Evolutionary conservation across 1,140 invertebrate genomes (phyloP), one percentile per base, ranked within the genome.

Genomic region (Camponotus pennsylvanicus): DNA sequence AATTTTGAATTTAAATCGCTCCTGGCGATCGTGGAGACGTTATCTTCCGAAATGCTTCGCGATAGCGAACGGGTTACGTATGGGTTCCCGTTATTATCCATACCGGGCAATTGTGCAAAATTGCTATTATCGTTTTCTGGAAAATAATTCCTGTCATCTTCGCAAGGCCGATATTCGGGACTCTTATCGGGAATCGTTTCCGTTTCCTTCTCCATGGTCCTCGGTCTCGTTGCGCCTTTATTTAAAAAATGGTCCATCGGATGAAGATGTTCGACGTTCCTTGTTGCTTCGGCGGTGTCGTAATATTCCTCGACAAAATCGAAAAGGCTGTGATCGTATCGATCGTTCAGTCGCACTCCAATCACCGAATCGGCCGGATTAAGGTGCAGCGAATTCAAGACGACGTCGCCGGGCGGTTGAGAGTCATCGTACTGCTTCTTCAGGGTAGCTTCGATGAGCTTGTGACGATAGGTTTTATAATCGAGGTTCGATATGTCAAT

Each of bases 161-260:
- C 61, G 40, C 52, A 8, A 8, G 75, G 45, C 8, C 27, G 5
- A 9, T 11, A 5, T n/a, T 55, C 45, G 13, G 13, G 6, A 21
- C 49, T n/a, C 18, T 71, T 49, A 0, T 64, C 59, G 7, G 11
- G 42, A 2, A 15, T 49, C 27, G 80, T 90, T 66, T 85, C 82
- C 59, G 89, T 90, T 21, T 78, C 70, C 42, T 21, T 85, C 11
- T 88, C 92, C 0, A 34, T 79, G 7, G 92, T 93, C 6, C 61
- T 71, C 49, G 77, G 77, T 18, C 75, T 92, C 3, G 84, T 63
- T 0, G n/a, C 7, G 6, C 86, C 70, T 42, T 91, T 93, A 4
- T 89, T 63, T 18, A 92, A 55, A 57, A 95, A 95, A 63, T 94
- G 91, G 18, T 94, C 92, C 63, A 93, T n/a, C 0, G 92, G 92